phyloP scores from a whole-genome alignment of 2,113 vertebrate species.

The Riparia riparia region DNA sequence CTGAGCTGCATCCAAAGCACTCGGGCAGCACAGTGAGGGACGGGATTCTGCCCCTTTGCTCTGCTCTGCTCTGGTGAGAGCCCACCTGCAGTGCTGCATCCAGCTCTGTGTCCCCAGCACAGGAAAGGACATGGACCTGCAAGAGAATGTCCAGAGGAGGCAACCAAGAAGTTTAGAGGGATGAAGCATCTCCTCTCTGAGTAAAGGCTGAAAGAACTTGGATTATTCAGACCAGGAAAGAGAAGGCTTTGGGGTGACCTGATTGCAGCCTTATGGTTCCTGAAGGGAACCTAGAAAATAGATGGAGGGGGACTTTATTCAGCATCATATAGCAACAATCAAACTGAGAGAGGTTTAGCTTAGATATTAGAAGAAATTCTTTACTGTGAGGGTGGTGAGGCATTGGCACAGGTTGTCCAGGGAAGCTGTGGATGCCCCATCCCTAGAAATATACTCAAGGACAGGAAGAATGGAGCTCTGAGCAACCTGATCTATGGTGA shows the following conservation, averaged over 20 bases:
- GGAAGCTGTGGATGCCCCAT: background rate
- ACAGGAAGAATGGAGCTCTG: background rate
- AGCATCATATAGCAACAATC: background rate
- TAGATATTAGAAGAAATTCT: background rate
- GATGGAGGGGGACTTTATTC: background rate
- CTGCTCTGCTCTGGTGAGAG: background rate
- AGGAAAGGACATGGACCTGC: background rate
- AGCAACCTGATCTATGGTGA: background rate
- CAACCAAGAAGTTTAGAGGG: background rate
- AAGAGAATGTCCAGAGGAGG: background rate
- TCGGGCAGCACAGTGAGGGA: background rate
- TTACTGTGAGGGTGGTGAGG: background rate
- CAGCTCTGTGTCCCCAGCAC: background rate
- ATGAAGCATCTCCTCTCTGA: background rate
- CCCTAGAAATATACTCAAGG: background rate
- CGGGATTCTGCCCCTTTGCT: background rate
- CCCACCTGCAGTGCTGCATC: background rate
- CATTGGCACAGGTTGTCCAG: background rate
- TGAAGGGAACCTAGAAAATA: background rate
- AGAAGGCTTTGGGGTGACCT: background rate
- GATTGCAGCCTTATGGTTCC: background rate
- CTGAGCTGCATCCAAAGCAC: background rate
- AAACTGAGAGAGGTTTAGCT: background rate
- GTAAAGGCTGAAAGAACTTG: background rate
- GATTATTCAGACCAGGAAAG: background rate